These are phyloP conservation scores for Hemichromis elongatus DNA, from an alignment of 2,113 vertebrate species.

Conservation along the genomic window DNA sequence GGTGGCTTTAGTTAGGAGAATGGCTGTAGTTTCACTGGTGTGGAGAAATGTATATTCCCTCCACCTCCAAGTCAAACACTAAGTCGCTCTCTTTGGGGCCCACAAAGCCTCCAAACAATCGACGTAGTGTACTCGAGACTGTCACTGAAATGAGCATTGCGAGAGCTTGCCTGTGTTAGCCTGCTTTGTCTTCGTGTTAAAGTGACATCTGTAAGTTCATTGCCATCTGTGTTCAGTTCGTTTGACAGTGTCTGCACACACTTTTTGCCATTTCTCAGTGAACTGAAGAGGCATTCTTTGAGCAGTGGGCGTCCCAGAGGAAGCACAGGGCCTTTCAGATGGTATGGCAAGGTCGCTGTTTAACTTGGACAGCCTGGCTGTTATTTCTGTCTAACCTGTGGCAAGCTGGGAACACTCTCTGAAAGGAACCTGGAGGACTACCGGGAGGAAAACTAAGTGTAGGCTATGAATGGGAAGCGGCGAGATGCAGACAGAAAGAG, in stretches of 20 bases:
- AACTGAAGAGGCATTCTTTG: constrained; percentile 55
- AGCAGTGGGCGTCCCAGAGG: constrained; percentile 27
- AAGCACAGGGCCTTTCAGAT: constrained; percentile 50
- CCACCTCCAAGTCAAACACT: not conserved
- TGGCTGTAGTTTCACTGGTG: not conserved
- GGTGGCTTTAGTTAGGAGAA: constrained; percentile 32
- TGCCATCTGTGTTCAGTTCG: not conserved
- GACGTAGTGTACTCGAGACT: constrained; percentile 38
- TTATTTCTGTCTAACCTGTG: constrained; percentile 63
- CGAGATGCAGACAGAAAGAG: not conserved
- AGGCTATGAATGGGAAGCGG: constrained; percentile 32
- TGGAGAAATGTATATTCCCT: constrained; percentile 14
- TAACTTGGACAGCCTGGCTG: constrained; percentile 53
- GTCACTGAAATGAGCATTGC: not conserved
- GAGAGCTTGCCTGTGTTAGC: not conserved
- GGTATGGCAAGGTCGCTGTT: constrained; percentile 41
- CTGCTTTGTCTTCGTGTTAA: constrained; percentile 12
- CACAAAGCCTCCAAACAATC: constrained; percentile 44
- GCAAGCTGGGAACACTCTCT: constrained; percentile 28
- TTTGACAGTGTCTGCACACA: not conserved
- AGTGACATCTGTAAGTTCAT: constrained; percentile 20
- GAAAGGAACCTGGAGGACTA: constrained; percentile 29
- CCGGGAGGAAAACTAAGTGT: constrained; percentile 22
- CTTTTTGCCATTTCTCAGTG: constrained; percentile 4
- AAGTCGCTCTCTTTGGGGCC: constrained; percentile 9